Evolutionary conservation across 2,113 vertebrate species (phyloP), one percentile per base, ranked within the genome.

Genomic region (Hirundichthys speculiger): DNA sequence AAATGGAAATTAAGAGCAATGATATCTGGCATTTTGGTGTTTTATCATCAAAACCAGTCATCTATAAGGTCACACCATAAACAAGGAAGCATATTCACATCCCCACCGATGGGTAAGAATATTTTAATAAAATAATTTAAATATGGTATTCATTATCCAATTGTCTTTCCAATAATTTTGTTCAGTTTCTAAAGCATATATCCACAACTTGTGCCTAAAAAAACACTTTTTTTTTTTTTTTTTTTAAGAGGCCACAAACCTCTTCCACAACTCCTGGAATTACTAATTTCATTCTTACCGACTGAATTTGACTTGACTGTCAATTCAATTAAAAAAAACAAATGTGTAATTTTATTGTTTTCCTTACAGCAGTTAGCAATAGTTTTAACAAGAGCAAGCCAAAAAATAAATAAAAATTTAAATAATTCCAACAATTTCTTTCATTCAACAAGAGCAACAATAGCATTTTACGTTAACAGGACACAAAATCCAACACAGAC

Each of bases 341-440:
- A 68, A 57, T 54, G 63, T 67, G 52, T 43, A 45, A 60, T 84
- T 86, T 82, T 88, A 79, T 87, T 85, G 46, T 85, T 86, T 79
- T 84, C 40, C 75, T 83, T 86, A 89, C 84, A 90, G 90, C 86
- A 89, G 83, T 85, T 86, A 82, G 86, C 84, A 88, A 86, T 87
- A 87, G 58, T 88, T 74, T 88, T 66, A 81, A 84, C 86, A 79
- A 82, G 80, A 86, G 84, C 82, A 88, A 89, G 86, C 87, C 80
- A 81, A 87, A 91, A n/a, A 90, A 90, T 90, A 90, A 91, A 91
- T 90, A 90, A 68, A 85, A 84, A 89, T 84, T 90, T 88, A 90
- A 89, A 91, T 90, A 86, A 86, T 91, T 88, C 81, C 72, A 82
- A 85, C 82, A 84, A 76, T 69, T 69, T 73, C 60, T 82, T 79